Conservation (phyloP, 2,797 vertebrate species). For the Melanotaenia parkinsoni region DNA sequence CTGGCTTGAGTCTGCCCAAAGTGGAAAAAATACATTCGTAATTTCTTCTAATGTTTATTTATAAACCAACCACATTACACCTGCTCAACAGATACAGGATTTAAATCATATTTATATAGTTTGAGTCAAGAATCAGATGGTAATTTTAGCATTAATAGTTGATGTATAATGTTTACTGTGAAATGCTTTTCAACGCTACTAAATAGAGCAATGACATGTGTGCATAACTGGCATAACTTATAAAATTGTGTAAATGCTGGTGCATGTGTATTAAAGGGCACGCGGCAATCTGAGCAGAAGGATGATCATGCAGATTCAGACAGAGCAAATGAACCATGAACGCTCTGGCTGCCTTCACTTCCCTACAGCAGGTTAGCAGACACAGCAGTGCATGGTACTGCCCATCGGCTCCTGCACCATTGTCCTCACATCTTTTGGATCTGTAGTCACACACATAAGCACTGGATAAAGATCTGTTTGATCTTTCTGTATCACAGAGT, state of each 20-base stretch:
- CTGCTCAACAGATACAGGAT: not conserved
- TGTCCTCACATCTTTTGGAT: constrained; percentile 4
- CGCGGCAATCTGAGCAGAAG: not conserved
- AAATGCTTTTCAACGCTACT: not conserved
- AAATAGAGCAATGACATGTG: not conserved
- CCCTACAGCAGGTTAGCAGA: not conserved
- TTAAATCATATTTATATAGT: not conserved
- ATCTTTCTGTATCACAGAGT: not conserved
- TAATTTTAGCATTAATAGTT: not conserved
- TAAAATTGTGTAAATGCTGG: not conserved
- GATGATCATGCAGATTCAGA: not conserved
- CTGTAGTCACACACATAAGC: constrained; percentile 4
- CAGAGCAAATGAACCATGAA: not conserved
- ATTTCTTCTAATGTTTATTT: not conserved
- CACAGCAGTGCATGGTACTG: constrained; percentile 1
- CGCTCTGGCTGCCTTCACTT: not conserved
- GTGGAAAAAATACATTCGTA: not conserved
- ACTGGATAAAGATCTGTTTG: constrained; percentile 20
- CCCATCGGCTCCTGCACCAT: constrained; percentile 12
- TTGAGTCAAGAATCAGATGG: not conserved
- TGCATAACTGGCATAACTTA: not conserved
- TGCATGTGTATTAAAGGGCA: not conserved
- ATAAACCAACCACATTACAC: not conserved
- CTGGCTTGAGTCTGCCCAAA: not conserved
- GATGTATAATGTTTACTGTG: not conserved